Evolutionary conservation across 2,113 vertebrate species (phyloP), one percentile per base, ranked within the genome.

Genomic region (Podarcis raffonei): DNA sequence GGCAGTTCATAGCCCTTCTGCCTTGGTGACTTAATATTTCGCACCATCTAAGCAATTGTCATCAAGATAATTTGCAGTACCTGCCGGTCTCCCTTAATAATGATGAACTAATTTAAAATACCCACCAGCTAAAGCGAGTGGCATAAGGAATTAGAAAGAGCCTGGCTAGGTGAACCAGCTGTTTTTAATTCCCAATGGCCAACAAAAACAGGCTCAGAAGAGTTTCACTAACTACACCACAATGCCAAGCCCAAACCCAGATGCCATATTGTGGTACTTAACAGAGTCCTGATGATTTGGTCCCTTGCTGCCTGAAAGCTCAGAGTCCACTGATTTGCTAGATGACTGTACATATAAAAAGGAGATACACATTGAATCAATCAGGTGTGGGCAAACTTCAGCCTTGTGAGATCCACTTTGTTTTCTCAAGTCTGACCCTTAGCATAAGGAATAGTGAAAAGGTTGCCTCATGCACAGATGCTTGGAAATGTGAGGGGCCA

Each of bases 91-190:
- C 68, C 30, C 30, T 81, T 78, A 48, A 37, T 42, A 80, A 25
- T 76, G 66, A 25, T 83, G 87, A 84, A 25, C 1, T 78, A 84
- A 89, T 65, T 57, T 77, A 89, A 59, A 87, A 81, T 22, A 78
- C 11, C 8, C 69, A 85, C 2, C 85, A 87, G 12, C 9, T 71
- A 57, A 37, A 22, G 13, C 16, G 86, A 71, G 0, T 0, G 27
- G 53, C 71, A 0, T 48, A 0, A 82, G 81, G 18, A 90, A 11
- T 30, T 69, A 30, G 82, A 84, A 42, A 59, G 12, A 94, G 39
- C 1, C 66, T 82, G 16, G n/a, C 1, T 15, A 66, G 18, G 37
- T 16, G 66, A 93, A 91, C 48, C 6, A 84, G 25, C 27, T 82
- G 32, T 18, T 82, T 74, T 39, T 37, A 78, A 76, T 9, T 65